A percentile compares a stretch with the other conserved stretches of the same genome.
phyloP scores from a whole-genome alignment of 2,888 invertebrate genomes.

The Beris morrisii region DNA sequence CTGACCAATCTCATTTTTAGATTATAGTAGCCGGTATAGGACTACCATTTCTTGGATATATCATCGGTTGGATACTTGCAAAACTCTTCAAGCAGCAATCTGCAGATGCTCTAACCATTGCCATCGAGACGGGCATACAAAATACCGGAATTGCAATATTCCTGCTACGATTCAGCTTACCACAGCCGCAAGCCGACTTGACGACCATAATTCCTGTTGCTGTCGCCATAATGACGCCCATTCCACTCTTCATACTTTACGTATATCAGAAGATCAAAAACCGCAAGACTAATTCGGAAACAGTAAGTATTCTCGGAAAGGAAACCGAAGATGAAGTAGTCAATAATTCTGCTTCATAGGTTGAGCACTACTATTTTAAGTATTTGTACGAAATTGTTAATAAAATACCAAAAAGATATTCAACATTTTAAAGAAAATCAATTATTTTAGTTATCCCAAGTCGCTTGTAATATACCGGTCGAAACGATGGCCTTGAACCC shows the following conservation, averaged over 20 bases:
- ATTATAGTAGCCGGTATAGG: conserved; percentile 78
- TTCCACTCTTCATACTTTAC: conserved; percentile 71
- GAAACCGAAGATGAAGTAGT: background rate
- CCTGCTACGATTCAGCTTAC: conserved; percentile 76
- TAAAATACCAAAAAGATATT: too few relatives aligned
- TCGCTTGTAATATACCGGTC: too few relatives aligned
- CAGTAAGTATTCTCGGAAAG: conserved; percentile 24
- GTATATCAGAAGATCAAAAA: conserved; percentile 59
- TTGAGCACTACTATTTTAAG: background rate
- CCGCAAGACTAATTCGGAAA: conserved; percentile 21
- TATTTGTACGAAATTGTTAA: too few relatives aligned
- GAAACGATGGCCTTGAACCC: too few relatives aligned
- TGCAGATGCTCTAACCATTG: conserved; percentile 79
- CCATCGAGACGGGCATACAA: conserved; percentile 91
- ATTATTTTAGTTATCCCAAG: too few relatives aligned
- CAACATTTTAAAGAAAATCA: too few relatives aligned
- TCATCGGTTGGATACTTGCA: conserved; percentile 68
- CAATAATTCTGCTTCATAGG: conserved; percentile 2
- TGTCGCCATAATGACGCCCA: conserved; percentile 90
- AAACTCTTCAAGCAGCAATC: conserved; percentile 63
- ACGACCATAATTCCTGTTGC: conserved; percentile 90
- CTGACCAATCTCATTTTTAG: conserved; percentile 55
- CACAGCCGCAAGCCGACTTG: conserved; percentile 84
- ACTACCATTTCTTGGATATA: conserved; percentile 81
- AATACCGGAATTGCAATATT: conserved; percentile 93